Conservation (phyloP, 2,888 invertebrate species). For the Tupiocoris notatus region DNA sequence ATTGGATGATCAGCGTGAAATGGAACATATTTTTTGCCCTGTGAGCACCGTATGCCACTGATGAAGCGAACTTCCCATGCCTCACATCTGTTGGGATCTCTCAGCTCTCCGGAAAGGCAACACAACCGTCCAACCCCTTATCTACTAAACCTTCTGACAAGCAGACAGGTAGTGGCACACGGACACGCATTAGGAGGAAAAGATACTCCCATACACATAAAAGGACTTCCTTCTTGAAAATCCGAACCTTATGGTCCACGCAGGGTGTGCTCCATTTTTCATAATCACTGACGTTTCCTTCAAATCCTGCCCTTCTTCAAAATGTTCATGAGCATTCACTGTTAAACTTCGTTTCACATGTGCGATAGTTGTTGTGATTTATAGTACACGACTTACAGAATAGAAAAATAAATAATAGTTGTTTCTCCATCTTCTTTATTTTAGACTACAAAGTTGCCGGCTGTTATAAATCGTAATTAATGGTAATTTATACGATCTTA, state of each 20-base stretch:
- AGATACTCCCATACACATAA: too few relatives aligned
- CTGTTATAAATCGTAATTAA: too few relatives aligned
- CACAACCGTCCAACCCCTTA: too few relatives aligned
- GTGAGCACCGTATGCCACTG: neutral
- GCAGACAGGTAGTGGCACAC: neutral
- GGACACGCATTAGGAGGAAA: neutral
- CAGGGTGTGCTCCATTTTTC: neutral
- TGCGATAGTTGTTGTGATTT: too few relatives aligned
- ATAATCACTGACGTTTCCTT: constrained; percentile 11
- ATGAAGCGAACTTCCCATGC: neutral
- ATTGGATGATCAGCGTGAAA: neutral
- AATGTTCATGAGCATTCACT: too few relatives aligned
- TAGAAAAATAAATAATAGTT: too few relatives aligned
- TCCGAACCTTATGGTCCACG: constrained; percentile 16
- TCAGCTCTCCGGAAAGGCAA: too few relatives aligned
- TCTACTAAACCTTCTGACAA: neutral
- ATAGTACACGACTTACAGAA: too few relatives aligned
- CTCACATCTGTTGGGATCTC: neutral
- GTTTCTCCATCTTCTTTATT: too few relatives aligned
- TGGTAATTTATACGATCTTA: too few relatives aligned
- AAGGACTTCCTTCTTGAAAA: neutral
- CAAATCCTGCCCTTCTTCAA: neutral
- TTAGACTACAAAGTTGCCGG: too few relatives aligned
- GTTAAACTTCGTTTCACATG: too few relatives aligned
- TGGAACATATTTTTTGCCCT: neutral